phyloP scores from a whole-genome alignment of 2,113 vertebrate genomes.

The Tragelaphus imberbis region DNA sequence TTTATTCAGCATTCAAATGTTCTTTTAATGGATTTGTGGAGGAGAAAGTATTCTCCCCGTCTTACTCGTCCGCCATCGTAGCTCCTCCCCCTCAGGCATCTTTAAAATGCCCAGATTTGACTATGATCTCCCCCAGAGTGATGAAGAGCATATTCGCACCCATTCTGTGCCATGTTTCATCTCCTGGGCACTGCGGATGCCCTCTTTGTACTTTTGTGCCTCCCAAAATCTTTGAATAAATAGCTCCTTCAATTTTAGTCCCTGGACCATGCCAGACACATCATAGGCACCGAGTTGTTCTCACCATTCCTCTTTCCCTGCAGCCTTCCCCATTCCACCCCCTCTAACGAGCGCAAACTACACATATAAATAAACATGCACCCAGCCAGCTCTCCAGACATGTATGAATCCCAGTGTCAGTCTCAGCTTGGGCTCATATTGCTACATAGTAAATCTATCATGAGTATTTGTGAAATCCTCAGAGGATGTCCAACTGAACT shows the following conservation, averaged over 20 bases:
- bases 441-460: conserved; percentile 24
- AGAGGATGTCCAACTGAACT: neutral
- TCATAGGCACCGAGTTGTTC: neutral
- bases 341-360: neutral
- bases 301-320: neutral
- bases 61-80: too few relatives aligned
- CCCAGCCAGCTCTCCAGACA: neutral
- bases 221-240: neutral
- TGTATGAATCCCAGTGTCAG: neutral
- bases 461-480: neutral
- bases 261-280: neutral
- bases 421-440: neutral
- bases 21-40: too few relatives aligned
- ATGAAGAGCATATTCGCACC: neutral
- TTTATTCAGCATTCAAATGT: too few relatives aligned
- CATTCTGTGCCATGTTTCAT: neutral
- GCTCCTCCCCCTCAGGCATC: too few relatives aligned
- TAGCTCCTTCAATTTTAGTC: neutral
- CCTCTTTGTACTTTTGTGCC: neutral
- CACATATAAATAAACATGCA: neutral
- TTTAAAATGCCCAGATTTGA: neutral
- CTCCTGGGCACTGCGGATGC: neutral
- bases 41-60: too few relatives aligned
- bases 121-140: neutral
- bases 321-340: neutral